Evolutionary conservation across 1,140 invertebrate species (phyloP), one percentile per base, ranked within the genome.

Genomic region (Lordiphosa collinella): DNA sequence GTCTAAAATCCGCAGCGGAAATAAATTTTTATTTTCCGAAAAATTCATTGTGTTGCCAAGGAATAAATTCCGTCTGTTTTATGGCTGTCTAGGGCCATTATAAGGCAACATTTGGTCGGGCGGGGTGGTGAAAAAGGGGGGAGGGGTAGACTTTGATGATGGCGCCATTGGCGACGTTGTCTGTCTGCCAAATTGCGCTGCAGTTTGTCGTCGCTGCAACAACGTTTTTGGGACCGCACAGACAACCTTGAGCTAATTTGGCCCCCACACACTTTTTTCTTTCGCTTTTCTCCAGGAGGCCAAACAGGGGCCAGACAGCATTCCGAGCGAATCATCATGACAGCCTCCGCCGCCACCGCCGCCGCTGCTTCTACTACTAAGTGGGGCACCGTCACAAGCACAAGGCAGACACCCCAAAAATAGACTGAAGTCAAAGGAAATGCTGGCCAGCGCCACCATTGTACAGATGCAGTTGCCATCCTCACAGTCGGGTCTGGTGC

Each of bases 171-270:
- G 51, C 68, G 32, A 37, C 52, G 60, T 49, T 47, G 47, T 51
- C 56, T 51, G 53, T 44, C 68, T 74, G 75, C 75, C 78, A 82
- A 78, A 80, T 71, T 70, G 75, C 76, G 79, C 57, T 84, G 78
- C 78, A 85, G 54, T 69, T 84, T 38, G 49, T 40, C 49, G 49
- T 22, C 36, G 25, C 18, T 11, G 37, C 49, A 31, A 38, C 37
- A 52, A 78, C 7, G 25, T 29, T 29, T 29, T 29, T 29, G 25
- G 25, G 25, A 29, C 25, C 25, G 25, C 25, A 29, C 66, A 67
- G 79, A 85, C 78, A 82, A 84, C 78, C 78, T 85, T 82, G 78
- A 82, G 78, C 78, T 85, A 82, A 82, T 82, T 82, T 85, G 79
- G 78, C 40, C 31, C 38, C 38, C 32, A 9, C 52, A 46, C 35